Base-by-base conservation (phyloP, 2,113 vertebrate species). In the Misgurnus mizolepis region DNA sequence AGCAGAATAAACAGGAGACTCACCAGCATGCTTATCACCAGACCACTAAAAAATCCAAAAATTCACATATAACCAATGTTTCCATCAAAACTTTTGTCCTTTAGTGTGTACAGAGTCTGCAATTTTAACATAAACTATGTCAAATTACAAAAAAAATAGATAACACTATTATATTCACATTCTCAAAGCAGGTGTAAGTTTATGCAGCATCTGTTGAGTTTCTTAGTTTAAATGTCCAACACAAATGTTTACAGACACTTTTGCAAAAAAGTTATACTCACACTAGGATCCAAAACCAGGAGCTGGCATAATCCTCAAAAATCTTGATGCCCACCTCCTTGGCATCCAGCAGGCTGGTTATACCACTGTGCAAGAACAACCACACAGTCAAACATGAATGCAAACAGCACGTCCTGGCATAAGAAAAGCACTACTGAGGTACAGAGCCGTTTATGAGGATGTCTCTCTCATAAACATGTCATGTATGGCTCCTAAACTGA, bases 271-370 rank as follows among this genome's bases (percentile, higher is more conserved):
- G 22, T 34, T 9, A 60, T 17, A 84, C 97, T 96, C 94, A 99
- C 97, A 95, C 90, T 84, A 99, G 90, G 85, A 99, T 99, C 97
- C 96, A 98, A 83, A 94, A 92, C 97, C 97, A 99, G 69, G 95
- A 96, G 79, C 92, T 95, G 78, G 94, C 92, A 84, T 96, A 98
- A 88, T 99, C 97, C 90, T 99, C 97, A 91, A 97, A 96, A 86
- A 97, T 94, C 92, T 95, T 98, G 80, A 94, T 82, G 83, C 95
- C 94, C 79, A 98, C 68, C 85, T 96, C 91, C 90, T 94, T 96
- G 87, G 94, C 94, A 80, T 95, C 92, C 77, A 98, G 91, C 72
- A 96, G 90, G 83, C 87, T 92, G 90, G 93, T 93, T 83, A 98
- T 91, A 70, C 92, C 92, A 22, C 97, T 96, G 93, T 88, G 74